Evolutionary conservation across 2,888 invertebrate genomes (phyloP), one percentile per base, ranked within the genome.

Genomic region (Dolichopus griseipennis): DNA sequence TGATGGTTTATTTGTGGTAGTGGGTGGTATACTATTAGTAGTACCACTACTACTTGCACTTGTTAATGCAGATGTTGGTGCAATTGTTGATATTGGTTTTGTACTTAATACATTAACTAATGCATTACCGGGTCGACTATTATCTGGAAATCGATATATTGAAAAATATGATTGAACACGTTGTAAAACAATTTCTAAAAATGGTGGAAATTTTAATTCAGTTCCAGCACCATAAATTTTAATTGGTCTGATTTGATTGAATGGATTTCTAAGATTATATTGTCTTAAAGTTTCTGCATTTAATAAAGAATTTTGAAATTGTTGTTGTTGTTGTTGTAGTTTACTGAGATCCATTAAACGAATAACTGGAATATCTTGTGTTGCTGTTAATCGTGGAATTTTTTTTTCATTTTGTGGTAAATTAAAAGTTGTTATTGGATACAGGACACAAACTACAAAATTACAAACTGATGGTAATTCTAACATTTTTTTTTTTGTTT

Each of bases 101-200:
- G 52, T n/a, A 52, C 52, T 52, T 18, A 52, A 52, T 18, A 15
- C 18, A 52, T 52, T 52, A 64, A 64, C 64, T 20, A 64, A 12
- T 20, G 37, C 37, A 64, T 64, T 64, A 21, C 34, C 65, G 61
- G 82, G 82, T 71, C 83, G 72, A 75, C 83, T 83, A 71, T 84
- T 75, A 75, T 87, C 85, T 72, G 85, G 84, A 33, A 87, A 84
- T 67, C 85, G 80, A 73, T 87, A 87, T n/a, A 87, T 85, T 0
- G 90, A 90, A 81, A 88, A 87, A 73, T 87, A 83, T 0, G 87
- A 84, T 79, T 90, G 90, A 67, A 90, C 85, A 65, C 87, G 84
- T 76, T 90, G 90, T 8, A 89, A 85, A 62, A 90, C 77, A 72
- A 85, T 85, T 75, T 90, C 90, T 71, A 90, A 77, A 66, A 90